Conservation (phyloP, 2,797 vertebrate genomes). For the Sphenopsis melanotis region DNA sequence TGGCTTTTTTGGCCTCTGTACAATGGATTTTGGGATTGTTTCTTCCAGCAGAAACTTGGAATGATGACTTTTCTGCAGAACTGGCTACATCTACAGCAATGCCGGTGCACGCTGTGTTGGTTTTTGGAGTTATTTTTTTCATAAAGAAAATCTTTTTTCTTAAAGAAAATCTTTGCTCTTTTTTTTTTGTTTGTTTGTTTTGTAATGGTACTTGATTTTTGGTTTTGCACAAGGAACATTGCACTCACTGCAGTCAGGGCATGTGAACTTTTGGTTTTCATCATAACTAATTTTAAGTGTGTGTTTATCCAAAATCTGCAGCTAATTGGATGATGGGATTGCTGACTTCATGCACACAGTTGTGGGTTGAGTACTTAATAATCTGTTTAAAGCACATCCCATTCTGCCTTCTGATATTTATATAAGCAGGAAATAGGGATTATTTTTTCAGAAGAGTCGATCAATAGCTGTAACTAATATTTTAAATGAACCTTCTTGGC, state of each 20-base stretch:
- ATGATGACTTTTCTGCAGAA: slow-evolving; percentile 13
- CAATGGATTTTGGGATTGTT: not conserved
- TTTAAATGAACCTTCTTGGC: not conserved
- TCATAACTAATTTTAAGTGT: not conserved
- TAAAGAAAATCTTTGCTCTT: not conserved
- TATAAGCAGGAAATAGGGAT: not conserved
- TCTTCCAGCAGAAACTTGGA: not conserved
- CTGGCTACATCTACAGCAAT: not conserved
- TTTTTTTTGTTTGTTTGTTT: not conserved
- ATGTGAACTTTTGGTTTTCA: not conserved
- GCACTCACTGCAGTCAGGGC: not conserved
- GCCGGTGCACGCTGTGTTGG: rapidly evolving
- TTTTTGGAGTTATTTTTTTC: not conserved
- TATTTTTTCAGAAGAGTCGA: not conserved
- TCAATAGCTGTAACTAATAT: not conserved
- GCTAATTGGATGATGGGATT: not conserved
- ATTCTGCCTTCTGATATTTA: not conserved
- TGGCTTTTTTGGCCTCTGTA: slow-evolving; percentile 4
- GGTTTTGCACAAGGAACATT: rapidly evolving
- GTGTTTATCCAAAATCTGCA: not conserved
- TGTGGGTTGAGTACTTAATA: not conserved
- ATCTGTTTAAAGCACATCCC: not conserved
- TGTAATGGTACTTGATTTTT: not conserved
- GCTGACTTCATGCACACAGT: not conserved
- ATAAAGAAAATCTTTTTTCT: not conserved